Conservation (phyloP, 2,113 vertebrate species). For the Marmota monax region DNA sequence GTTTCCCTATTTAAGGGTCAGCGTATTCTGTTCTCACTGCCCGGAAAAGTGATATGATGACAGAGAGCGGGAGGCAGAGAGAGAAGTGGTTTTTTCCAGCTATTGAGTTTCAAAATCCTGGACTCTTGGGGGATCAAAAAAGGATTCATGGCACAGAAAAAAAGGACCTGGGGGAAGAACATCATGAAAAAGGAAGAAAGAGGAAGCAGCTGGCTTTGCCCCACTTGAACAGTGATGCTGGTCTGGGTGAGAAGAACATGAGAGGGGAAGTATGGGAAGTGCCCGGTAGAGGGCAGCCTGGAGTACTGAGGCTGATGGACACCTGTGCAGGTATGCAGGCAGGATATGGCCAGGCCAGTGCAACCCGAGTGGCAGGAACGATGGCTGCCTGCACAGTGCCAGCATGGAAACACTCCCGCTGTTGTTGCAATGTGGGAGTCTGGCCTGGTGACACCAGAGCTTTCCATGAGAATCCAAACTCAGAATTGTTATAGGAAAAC, state of each 20-base stretch:
- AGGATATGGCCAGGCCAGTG: not conserved
- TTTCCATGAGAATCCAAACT: conserved; percentile 24
- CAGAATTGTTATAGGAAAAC: not conserved
- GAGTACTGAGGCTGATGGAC: too few relatives aligned
- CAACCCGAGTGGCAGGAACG: fast-evolving
- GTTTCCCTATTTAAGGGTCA: not conserved
- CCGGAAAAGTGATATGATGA: not conserved
- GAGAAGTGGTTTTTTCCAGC: not conserved
- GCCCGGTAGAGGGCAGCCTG: fast-evolving
- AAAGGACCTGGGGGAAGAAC: not conserved
- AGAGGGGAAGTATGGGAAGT: not conserved
- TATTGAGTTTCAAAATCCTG: conserved; percentile 46
- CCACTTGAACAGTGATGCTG: not conserved
- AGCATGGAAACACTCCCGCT: not conserved
- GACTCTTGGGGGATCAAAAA: not conserved
- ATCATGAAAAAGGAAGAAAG: not conserved
- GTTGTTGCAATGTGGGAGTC: not conserved
- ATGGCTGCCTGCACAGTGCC: fast-evolving
- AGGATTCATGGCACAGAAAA: not conserved
- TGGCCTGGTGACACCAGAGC: not conserved
- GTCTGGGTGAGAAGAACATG: not conserved
- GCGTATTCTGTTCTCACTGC: not conserved
- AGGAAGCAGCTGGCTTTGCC: not conserved
- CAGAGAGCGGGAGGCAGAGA: not conserved
- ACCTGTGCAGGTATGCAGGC: not conserved